Percentiles rank a stretch among this genome's conserved stretches.
These are phyloP conservation scores for Zapus hudsonius DNA, from an alignment of 2,113 vertebrate genomes.

Conservation along the genomic window DNA sequence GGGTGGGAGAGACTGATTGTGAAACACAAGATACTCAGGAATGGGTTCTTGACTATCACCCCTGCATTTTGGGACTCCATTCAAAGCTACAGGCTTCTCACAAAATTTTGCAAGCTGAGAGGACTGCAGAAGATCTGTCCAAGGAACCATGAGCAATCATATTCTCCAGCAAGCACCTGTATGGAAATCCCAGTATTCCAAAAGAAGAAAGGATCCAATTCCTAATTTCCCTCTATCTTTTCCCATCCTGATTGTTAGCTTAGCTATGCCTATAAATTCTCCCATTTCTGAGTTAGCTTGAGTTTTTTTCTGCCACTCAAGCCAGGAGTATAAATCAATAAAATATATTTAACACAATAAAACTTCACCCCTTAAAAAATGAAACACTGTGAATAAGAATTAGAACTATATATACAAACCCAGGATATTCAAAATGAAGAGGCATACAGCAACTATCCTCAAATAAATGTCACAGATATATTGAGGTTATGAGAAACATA, in stretches of 20 bases:
- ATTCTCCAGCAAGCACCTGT: background rate
- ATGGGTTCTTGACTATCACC: background rate
- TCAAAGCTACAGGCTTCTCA: background rate
- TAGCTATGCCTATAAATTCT: background rate
- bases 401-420: conserved; percentile 37
- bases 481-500: conserved; percentile 36
- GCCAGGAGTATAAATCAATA: background rate
- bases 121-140: background rate
- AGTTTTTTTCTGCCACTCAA: background rate
- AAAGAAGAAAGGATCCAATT: background rate
- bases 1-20: background rate
- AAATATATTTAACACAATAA: conserved; percentile 39
- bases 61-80: background rate
- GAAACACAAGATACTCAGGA: background rate
- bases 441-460: background rate
- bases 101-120: background rate
- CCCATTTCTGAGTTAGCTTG: conserved; percentile 25
- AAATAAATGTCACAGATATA: conserved; percentile 43
- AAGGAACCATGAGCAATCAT: background rate
- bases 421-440: conserved; percentile 50
- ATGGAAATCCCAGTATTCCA: background rate
- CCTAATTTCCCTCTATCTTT: background rate
- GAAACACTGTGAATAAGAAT: conserved; percentile 4
- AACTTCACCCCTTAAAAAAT: conserved; percentile 9
- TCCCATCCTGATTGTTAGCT: background rate